Evolutionary conservation across 2,888 invertebrate species (phyloP), one percentile per base, ranked within the genome.

Genomic region (Pterobdella sp.): DNA sequence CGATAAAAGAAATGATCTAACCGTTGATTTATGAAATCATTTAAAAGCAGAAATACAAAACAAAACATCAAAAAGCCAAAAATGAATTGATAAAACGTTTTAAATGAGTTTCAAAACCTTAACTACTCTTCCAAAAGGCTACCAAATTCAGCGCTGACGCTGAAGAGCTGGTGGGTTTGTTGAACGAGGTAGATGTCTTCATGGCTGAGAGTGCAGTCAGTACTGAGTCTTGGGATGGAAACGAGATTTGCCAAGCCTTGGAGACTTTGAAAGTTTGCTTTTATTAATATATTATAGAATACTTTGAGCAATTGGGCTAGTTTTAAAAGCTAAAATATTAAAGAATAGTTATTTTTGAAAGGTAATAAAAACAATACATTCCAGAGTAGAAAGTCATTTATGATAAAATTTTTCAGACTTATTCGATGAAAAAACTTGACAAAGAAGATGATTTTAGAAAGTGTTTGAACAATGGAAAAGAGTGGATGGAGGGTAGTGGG

Each of bases 131-230:
- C n/a, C n/a, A 22, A 56, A 22, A 56, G 60, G n/a, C 60, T 3
- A 56, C n/a, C n/a, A 4, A n/a, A 3, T 56, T 56, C 60, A 56
- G 60, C n/a, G 60, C 7, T 3, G 60, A 56, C 4, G 60, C 60
- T 3, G 60, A 22, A n/a, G n/a, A 26, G 18, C 26, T 56, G 60
- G 60, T 56, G 60, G 3, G 4, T n/a, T 56, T 56, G 4, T 22
- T 56, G 60, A 56, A 56, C 26, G 60, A 56, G 26, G 60, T 56
- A 3, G 60, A 56, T n/a, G 60, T 56, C 60, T 56, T 56, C n/a
- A 22, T 56, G 60, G n/a, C 60, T 26, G 3, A 56, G 60, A 56
- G 10, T 4, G n/a, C 4, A 3, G 10, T 22, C 3, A 26, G 18
- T 4, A 26, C n/a, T 4, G n/a, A 3, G 3, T 22, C n/a, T 26